Evolutionary conservation across 1,140 invertebrate genomes (phyloP).

Genomic region (Pachypsylla venusta): DNA sequence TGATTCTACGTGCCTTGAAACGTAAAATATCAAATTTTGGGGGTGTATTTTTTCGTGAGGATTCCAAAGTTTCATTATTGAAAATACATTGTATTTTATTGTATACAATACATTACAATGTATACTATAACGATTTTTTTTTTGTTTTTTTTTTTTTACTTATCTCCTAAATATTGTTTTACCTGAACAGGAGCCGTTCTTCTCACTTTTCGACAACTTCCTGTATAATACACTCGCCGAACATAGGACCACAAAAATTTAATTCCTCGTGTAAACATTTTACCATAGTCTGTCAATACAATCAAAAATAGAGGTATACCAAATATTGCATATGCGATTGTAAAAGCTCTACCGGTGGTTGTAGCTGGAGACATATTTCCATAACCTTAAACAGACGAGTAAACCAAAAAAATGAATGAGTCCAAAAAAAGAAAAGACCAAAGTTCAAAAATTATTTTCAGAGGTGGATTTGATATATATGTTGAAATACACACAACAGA

Average conservation of each 20-base stretch:
- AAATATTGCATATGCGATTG: conserved; percentile 84
- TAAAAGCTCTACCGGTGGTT: conserved; percentile 61
- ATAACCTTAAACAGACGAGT: conserved; percentile 50
- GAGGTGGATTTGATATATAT: too few relatives aligned
- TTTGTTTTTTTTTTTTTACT: too few relatives aligned
- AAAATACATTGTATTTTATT: too few relatives aligned
- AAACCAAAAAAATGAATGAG: background rate
- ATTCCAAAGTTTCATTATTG: too few relatives aligned
- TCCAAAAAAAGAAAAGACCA: background rate
- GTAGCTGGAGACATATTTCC: conserved; percentile 85
- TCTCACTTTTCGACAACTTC: conserved; percentile 61
- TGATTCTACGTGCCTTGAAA: too few relatives aligned
- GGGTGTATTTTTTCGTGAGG: too few relatives aligned
- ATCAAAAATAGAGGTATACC: conserved; percentile 89
- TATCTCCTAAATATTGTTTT: conserved; percentile 23
- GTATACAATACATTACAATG: too few relatives aligned
- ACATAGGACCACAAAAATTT: conserved; percentile 88
- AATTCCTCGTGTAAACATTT: conserved; percentile 77
- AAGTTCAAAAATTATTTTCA: too few relatives aligned
- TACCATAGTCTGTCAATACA: conserved; percentile 80
- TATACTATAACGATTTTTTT: too few relatives aligned
- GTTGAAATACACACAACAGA: too few relatives aligned
- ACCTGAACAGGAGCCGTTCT: conserved; percentile 59
- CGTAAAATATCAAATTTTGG: too few relatives aligned
- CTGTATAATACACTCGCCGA: conserved; percentile 67